These are phyloP conservation scores for Tetragonisca angustula DNA, from an alignment of 2,888 invertebrate species.

Conservation along the genomic window DNA sequence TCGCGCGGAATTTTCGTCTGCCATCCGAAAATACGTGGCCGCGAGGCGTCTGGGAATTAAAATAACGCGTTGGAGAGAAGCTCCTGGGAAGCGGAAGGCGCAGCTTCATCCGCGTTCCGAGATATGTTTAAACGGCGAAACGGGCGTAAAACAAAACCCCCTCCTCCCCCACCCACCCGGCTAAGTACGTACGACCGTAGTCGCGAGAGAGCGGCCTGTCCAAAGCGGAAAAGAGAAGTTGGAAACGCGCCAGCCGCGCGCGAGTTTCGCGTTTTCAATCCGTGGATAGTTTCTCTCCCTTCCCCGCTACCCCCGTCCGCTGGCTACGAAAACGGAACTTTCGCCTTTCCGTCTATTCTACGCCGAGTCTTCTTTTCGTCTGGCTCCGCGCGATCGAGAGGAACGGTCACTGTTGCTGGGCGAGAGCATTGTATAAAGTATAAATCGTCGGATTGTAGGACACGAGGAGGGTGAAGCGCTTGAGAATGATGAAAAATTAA, in stretches of 20 bases:
- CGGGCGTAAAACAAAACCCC: constrained; percentile 63
- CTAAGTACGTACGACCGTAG: constrained; percentile 54
- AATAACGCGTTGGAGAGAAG: constrained; percentile 21
- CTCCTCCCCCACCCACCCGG: background rate
- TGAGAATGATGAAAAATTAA: background rate
- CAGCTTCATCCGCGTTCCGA: constrained; percentile 42
- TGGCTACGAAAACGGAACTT: constrained; percentile 64
- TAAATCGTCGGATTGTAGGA: background rate
- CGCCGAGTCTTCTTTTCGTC: constrained; percentile 22
- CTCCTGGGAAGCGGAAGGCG: constrained; percentile 36
- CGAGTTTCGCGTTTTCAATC: constrained; percentile 68
- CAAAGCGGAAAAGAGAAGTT: constrained; percentile 38
- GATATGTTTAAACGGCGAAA: constrained; percentile 61
- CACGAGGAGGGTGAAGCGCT: background rate
- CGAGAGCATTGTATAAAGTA: background rate
- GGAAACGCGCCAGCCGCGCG: constrained; percentile 60
- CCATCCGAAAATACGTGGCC: constrained; percentile 20
- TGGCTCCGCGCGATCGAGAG: constrained; percentile 36
- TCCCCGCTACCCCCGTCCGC: background rate
- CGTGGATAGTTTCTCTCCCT: constrained; percentile 60
- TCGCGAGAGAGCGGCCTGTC: constrained; percentile 60
- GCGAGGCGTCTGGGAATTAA: constrained; percentile 31
- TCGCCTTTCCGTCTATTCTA: background rate
- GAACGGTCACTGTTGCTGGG: constrained; percentile 18
- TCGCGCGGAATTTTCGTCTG: background rate